Evolutionary conservation across 1,140 invertebrate species (phyloP).

Genomic region (Neocloeon triangulifer): DNA sequence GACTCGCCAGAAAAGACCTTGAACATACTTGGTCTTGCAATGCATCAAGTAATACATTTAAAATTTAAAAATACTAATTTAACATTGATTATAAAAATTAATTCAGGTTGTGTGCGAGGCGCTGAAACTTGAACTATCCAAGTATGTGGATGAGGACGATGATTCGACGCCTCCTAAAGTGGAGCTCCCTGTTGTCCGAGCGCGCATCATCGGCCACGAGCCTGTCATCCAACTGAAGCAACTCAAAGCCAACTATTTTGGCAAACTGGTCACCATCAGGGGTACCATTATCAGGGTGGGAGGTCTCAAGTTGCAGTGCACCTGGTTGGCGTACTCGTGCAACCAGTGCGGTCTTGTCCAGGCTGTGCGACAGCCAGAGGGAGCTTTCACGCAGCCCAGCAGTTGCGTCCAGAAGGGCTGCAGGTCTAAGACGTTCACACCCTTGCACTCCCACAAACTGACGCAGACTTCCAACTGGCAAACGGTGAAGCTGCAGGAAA

Average conservation of each 20-base stretch:
- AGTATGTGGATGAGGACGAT: constrained; percentile 10
- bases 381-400: constrained; percentile 28
- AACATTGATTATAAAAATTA: constrained; percentile 9
- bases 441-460: constrained; percentile 36
- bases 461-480: constrained; percentile 56
- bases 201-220: constrained; percentile 44
- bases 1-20: constrained; percentile 36
- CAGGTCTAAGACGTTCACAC: constrained; percentile 33
- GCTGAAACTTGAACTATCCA: constrained; percentile 19
- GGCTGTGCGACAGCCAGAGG: constrained; percentile 33
- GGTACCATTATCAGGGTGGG: constrained; percentile 72
- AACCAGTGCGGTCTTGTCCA: constrained; percentile 38
- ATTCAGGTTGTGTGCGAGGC: constrained; percentile 21
- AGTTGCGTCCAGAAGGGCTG: constrained; percentile 29
- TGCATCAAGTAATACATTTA: constrained; percentile 34
- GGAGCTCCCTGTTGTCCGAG: constrained; percentile 25
- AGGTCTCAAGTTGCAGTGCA: constrained; percentile 45
- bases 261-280: constrained; percentile 58
- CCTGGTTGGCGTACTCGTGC: constrained; percentile 56
- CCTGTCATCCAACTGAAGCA: constrained; percentile 40
- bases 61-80: constrained; percentile 8
- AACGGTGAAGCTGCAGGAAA: constrained; percentile 58
- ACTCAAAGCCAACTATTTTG: constrained; percentile 56
- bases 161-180: constrained; percentile 10
- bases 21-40: constrained; percentile 39